A percentile compares a stretch with the other conserved stretches of the same genome.
Conservation (phyloP, 2,888 invertebrate species). For the Cephonodes hylas region DNA sequence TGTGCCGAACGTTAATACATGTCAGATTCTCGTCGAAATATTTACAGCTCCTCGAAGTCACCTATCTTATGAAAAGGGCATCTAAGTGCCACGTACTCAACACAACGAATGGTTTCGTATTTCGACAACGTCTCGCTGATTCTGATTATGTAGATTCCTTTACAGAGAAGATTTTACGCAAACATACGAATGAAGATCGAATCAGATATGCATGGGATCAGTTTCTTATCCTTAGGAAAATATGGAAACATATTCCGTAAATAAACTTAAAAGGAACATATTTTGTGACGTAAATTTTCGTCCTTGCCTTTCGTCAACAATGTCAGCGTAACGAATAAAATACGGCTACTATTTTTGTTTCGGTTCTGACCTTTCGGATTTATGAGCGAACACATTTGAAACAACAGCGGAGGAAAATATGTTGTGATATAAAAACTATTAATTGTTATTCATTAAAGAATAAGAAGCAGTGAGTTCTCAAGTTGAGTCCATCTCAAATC, state of each 20-base stretch:
- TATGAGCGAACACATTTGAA: not conserved
- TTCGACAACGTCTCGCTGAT: slow-evolving; percentile 63
- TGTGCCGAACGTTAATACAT: not conserved
- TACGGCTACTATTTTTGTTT: not conserved
- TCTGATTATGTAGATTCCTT: slow-evolving; percentile 73
- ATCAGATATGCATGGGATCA: slow-evolving; percentile 75
- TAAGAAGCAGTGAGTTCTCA: slow-evolving; percentile 43
- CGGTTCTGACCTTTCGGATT: not conserved
- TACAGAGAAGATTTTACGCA: slow-evolving; percentile 67
- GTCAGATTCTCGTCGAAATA: not conserved
- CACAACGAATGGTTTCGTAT: slow-evolving; percentile 55
- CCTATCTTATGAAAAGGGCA: slow-evolving; percentile 29
- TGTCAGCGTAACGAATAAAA: slow-evolving; percentile 24
- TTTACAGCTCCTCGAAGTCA: slow-evolving; percentile 11
- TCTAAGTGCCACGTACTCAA: slow-evolving; percentile 24
- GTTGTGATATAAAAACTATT: slow-evolving; percentile 26
- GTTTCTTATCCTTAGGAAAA: slow-evolving; percentile 62
- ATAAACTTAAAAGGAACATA: slow-evolving; percentile 53
- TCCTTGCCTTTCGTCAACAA: slow-evolving; percentile 27
- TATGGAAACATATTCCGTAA: slow-evolving; percentile 58
- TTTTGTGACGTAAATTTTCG: slow-evolving; percentile 31
- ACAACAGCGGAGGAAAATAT: not conserved
- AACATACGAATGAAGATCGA: slow-evolving; percentile 71
- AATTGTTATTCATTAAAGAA: slow-evolving; percentile 23
- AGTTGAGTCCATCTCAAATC: slow-evolving; percentile 63